phyloP scores from a whole-genome alignment of 2,888 invertebrate species.

The Drosophila demipolita region DNA sequence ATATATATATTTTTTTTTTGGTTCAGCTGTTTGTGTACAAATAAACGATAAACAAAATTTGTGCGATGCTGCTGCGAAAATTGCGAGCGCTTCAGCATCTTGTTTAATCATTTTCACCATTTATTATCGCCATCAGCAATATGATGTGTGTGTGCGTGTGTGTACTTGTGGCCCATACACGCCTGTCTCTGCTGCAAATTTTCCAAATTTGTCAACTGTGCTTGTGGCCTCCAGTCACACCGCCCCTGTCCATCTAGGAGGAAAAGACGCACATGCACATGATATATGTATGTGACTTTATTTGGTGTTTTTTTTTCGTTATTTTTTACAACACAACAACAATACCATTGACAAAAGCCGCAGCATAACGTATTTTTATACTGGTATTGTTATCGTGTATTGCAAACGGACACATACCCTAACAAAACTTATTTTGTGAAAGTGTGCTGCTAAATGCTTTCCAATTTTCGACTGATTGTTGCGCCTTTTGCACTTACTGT shows the following conservation, averaged over 20 bases:
- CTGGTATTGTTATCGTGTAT: not conserved
- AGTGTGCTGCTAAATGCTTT: not conserved
- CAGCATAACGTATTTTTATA: not conserved
- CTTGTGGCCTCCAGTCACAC: conserved; percentile 26
- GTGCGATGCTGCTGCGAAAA: conserved; percentile 42
- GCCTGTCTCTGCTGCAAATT: conserved; percentile 65
- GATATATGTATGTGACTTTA: conserved; percentile 62
- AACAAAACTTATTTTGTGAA: not conserved
- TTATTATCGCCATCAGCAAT: conserved; percentile 4
- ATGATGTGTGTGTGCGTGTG: conserved; percentile 13
- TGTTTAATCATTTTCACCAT: conserved; percentile 48
- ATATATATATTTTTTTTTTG: not conserved
- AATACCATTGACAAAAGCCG: conserved; percentile 44
- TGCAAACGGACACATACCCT: not conserved
- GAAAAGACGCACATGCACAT: conserved; percentile 58
- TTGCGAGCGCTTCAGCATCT: conserved; percentile 43
- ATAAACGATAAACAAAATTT: conserved; percentile 58
- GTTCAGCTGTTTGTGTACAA: conserved; percentile 29
- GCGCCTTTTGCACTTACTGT: not conserved
- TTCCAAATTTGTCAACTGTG: conserved; percentile 76
- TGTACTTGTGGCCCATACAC: conserved; percentile 1
- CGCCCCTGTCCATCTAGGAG: conserved; percentile 5
- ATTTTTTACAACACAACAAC: conserved; percentile 10
- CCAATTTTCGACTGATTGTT: not conserved
- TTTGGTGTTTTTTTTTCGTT: conserved; percentile 19